Evolutionary conservation across 2,888 invertebrate species (phyloP), one percentile per base, ranked within the genome.

Genomic region (Eupithecia inturbata): DNA sequence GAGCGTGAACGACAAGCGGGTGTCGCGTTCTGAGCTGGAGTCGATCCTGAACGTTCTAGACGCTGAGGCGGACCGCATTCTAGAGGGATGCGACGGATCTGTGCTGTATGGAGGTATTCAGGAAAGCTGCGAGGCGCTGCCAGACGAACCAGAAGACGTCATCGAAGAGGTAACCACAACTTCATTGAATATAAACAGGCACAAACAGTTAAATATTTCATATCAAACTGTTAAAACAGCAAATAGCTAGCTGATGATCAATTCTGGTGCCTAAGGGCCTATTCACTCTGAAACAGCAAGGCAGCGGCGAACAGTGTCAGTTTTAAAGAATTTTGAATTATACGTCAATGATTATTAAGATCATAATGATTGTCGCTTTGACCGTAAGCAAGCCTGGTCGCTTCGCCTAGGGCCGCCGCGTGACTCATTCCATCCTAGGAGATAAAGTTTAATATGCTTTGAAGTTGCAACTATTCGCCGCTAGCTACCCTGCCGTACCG

Each of bases 21-120:
- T 94, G 67, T 88, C 87, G 62, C 89, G 89, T 77, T 91, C 92
- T 0, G 94, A 94, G 80, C 77, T 92, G 78, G 92, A 93, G 68
- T 89, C 92, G 0, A 89, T 94, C 45, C 80, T 94, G 73, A 91
- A 88, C 74, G 84, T 93, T 45, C 75, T 94, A 79, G 94, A 94
- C 79, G 92, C 91, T 36, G 93, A 93, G 80, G 86, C 92, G 2
- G 93, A 94, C 57, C 91, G 93, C 68, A 93, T 94, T 72, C 81
- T 94, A 72, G 88, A 91, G 78, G 92, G 90, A 12, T 92, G 89
- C 75, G 87, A 87, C 26, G 88, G 85, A 4, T 49, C 73, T 73
- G 91, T 93, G 70, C 84, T 94, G 62, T 94, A 93, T 79, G 94
- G 91, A 19, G 94, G 94, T 72, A 87, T 94, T 85, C 90, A 90